These are phyloP conservation scores for Coturnix japonica DNA, from an alignment of 2,113 vertebrate genomes.

Conservation along the genomic window DNA sequence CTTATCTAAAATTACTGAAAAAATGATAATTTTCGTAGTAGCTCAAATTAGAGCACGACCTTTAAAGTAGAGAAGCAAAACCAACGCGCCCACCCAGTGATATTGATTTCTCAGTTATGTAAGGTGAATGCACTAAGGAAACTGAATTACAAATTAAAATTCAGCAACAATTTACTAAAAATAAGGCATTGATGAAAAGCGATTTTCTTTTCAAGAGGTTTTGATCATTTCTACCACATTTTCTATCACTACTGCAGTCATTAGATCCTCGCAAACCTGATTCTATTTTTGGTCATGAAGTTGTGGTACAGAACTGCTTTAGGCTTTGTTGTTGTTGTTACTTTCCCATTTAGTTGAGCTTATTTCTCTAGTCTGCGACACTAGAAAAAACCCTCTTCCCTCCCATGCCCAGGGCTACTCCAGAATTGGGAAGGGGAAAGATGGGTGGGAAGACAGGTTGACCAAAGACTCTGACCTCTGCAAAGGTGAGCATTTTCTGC, in stretches of 20 bases:
- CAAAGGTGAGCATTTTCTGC: not conserved
- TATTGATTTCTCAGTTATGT: slow-evolving; percentile 19
- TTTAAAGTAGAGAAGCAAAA: slow-evolving; percentile 7
- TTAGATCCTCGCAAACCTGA: not conserved
- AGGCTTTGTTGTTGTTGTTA: not conserved
- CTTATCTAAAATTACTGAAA: not conserved
- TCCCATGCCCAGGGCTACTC: not conserved
- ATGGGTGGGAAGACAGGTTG: not conserved
- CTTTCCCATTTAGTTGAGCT: not conserved
- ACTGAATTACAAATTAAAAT: slow-evolving; percentile 50
- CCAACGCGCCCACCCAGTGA: not conserved
- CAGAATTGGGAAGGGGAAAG: not conserved
- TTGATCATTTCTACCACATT: slow-evolving; percentile 20
- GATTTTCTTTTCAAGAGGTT: slow-evolving; percentile 16
- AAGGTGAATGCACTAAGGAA: slow-evolving; percentile 19
- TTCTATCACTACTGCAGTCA: not conserved
- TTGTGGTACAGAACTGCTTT: not conserved
- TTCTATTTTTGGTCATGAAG: not conserved
- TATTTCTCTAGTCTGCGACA: not conserved
- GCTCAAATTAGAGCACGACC: not conserved
- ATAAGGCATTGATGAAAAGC: slow-evolving; percentile 41
- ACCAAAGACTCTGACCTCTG: not conserved
- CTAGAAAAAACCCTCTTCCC: no score
- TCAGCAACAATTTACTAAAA: slow-evolving; percentile 54
- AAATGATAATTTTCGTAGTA: slow-evolving; percentile 8